phyloP scores from a whole-genome alignment of 2,888 invertebrate species.

The Xestia rhomboidea region DNA sequence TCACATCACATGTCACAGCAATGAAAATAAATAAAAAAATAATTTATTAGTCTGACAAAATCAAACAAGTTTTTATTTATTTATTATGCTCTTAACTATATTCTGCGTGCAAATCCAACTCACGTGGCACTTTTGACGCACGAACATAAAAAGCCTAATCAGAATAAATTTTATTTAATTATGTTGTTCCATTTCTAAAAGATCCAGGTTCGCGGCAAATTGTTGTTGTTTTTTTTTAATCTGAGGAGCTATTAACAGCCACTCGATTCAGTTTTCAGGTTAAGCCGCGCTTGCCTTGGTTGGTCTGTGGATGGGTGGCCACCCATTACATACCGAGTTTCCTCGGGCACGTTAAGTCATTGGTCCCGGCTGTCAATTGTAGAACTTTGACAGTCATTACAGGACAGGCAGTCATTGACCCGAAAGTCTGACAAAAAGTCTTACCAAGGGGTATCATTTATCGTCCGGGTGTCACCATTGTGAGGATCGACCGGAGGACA shows the following conservation, averaged over 20 bases:
- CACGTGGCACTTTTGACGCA: background rate
- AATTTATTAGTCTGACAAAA: background rate
- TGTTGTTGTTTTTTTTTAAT: constrained; percentile 4
- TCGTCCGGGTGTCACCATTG: too few species aligned
- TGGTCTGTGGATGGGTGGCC: too few species aligned
- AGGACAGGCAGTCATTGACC: too few species aligned
- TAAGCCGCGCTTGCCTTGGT: too few species aligned
- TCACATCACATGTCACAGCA: background rate
- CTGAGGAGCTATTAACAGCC: background rate
- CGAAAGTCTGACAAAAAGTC: too few species aligned
- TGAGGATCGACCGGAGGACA: too few species aligned
- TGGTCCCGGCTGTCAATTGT: too few species aligned
- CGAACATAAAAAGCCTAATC: constrained; percentile 2
- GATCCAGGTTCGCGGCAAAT: background rate
- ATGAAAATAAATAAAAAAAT: too few species aligned
- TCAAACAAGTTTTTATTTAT: constrained; percentile 30
- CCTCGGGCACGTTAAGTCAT: too few species aligned
- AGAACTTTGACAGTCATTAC: too few species aligned
- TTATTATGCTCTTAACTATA: background rate
- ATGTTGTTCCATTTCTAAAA: constrained; percentile 4
- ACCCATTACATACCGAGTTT: too few species aligned
- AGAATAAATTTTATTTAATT: background rate
- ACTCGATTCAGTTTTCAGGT: too few species aligned
- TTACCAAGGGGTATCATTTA: background rate
- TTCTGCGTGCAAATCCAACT: background rate